Evolutionary conservation across 2,888 invertebrate genomes (phyloP), one percentile per base, ranked within the genome.

Genomic region (Sminthurinus aureus): DNA sequence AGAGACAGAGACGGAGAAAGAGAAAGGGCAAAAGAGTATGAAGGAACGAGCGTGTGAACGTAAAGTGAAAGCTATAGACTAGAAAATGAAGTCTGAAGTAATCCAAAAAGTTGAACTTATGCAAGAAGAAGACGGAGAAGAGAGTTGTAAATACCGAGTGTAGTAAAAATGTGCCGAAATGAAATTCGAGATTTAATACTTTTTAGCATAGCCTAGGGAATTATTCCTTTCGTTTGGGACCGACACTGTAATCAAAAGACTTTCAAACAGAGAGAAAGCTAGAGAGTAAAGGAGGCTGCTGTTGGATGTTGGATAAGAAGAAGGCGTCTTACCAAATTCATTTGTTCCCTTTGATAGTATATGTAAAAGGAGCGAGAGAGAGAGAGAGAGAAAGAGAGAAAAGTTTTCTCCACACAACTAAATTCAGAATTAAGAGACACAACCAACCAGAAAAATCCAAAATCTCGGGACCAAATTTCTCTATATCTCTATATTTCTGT

Each of bases 181-280:
- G 88, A 88, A 88, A 88, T 88, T 87, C 87, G 87, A 88, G 88
- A 88, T 88, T 88, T 88, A 88, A 88, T 88, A 88, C 87, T 87
- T 88, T 88, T 87, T 88, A 88, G 88, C 87, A 87, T 86, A 86
- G 87, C 86, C 88, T 86, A 85, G 88, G 88, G 88, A 88, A 88
- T 88, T 88, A 87, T 87, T 87, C 86, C 67, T 85, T 88, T 88
- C 87, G 87, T 86, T 86, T 86, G 87, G 88, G 88, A 88, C 87
- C 86, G 85, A 86, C 87, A 86, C 85, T 87, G 87, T 87, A 88
- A 88, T 88, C 88, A 88, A 87, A 88, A 86, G 87, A 88, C 83
- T 83, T 83, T 83, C 74, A 83, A 66, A 82, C 77, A 74, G 52
- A 81, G 81, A 74, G 38, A 38, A 38, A 38, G 38, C 1, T 6